Percentiles rank a stretch among this genome's conserved stretches.
phyloP scores from a whole-genome alignment of 2,888 invertebrate genomes.

The Andrena praecox region DNA sequence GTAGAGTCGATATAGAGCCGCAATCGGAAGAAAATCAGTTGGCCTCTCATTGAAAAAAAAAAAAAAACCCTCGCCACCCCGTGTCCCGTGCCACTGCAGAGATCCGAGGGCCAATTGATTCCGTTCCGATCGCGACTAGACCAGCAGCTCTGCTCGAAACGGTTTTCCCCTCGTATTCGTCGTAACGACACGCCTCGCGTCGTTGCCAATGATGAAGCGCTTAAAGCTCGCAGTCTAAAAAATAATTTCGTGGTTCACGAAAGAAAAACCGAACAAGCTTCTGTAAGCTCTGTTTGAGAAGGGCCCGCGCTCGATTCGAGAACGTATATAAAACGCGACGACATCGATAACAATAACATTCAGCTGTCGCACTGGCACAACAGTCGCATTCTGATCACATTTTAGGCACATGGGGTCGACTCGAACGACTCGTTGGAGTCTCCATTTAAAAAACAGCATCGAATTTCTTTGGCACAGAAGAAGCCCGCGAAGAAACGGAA shows the following conservation, averaged over 20 bases:
- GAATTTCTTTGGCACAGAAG: slow-evolving; percentile 64
- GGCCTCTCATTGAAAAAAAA: background rate
- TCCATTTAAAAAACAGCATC: slow-evolving; percentile 53
- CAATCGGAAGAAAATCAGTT: background rate
- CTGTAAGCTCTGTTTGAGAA: background rate
- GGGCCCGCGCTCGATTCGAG: slow-evolving; percentile 3
- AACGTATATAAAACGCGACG: slow-evolving; percentile 25
- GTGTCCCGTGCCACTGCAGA: background rate
- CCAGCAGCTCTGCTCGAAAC: background rate
- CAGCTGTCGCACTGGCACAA: slow-evolving; percentile 28
- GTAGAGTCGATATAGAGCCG: background rate
- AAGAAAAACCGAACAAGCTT: slow-evolving; percentile 2
- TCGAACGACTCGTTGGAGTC: slow-evolving; percentile 59
- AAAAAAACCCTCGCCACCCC: too few relatives aligned
- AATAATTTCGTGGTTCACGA: slow-evolving; percentile 7
- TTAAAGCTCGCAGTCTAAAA: slow-evolving; percentile 1
- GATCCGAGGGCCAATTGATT: background rate
- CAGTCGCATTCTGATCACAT: slow-evolving; percentile 56
- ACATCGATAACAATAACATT: slow-evolving; percentile 50
- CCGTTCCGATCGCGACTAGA: background rate
- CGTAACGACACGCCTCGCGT: slow-evolving; percentile 20
- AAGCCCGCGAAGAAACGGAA: slow-evolving; percentile 67
- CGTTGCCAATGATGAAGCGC: slow-evolving; percentile 1
- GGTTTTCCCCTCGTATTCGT: background rate
- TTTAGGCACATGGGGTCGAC: slow-evolving; percentile 73